Evolutionary conservation across 2,888 invertebrate species (phyloP).

Genomic region (Lycophotia porphyrea): DNA sequence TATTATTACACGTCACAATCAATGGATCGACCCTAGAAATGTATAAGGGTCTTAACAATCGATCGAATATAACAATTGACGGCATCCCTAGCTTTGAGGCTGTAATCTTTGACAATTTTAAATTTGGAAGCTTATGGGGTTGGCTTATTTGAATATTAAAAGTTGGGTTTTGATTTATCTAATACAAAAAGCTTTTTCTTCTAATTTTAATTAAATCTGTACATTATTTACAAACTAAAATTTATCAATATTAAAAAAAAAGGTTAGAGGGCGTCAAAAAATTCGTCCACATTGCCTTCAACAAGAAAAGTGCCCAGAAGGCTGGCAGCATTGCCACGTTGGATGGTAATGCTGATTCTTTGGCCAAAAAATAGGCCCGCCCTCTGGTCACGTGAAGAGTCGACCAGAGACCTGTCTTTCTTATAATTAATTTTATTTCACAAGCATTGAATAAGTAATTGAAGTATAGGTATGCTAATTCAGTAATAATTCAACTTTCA

Average conservation of each 20-base stretch:
- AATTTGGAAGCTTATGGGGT: slow-evolving; percentile 51
- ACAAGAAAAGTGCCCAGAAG: too few species aligned
- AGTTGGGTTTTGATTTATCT: not conserved
- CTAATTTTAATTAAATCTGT: too few species aligned
- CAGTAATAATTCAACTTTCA: not conserved
- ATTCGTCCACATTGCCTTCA: too few species aligned
- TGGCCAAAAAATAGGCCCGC: too few species aligned
- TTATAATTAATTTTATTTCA: too few species aligned
- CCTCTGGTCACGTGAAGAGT: too few species aligned
- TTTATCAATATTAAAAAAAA: too few species aligned
- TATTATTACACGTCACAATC: slow-evolving; percentile 78
- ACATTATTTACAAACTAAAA: too few species aligned
- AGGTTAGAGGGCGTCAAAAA: too few species aligned
- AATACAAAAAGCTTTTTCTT: not conserved
- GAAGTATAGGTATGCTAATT: not conserved
- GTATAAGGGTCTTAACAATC: slow-evolving; percentile 77
- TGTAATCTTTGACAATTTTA: slow-evolving; percentile 63
- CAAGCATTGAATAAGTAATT: not conserved
- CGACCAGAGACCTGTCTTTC: too few species aligned
- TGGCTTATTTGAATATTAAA: slow-evolving; percentile 12
- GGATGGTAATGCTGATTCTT: too few species aligned
- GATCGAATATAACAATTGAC: slow-evolving; percentile 70
- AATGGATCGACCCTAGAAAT: slow-evolving; percentile 77
- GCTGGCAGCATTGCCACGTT: too few species aligned
- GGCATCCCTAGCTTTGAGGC: slow-evolving; percentile 60